phyloP scores from a whole-genome alignment of 2,888 invertebrate genomes.

The Artemia sinica region DNA sequence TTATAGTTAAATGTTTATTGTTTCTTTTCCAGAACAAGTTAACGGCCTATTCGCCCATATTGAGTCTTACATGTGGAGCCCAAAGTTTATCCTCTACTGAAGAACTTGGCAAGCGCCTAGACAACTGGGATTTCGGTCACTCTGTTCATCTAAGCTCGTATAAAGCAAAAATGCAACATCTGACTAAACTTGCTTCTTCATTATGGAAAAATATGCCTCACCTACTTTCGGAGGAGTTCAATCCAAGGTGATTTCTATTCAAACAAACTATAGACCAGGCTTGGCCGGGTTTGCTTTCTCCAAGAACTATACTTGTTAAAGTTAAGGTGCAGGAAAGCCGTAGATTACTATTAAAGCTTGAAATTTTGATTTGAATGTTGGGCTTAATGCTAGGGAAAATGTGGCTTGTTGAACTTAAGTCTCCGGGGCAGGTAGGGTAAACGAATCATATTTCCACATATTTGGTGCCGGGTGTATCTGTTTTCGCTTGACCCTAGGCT shows the following conservation, averaged over 20 bases:
- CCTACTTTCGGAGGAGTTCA: slow-evolving; percentile 1
- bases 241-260: background rate
- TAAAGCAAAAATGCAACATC: background rate
- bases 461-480: too few species aligned
- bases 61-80: background rate
- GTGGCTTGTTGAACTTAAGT: too few species aligned
- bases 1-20: background rate
- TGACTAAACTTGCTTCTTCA: background rate
- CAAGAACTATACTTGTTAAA: too few species aligned
- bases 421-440: too few species aligned
- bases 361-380: too few species aligned
- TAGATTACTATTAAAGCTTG: too few species aligned
- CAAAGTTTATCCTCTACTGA: background rate
- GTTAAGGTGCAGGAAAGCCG: too few species aligned
- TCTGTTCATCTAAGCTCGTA: background rate
- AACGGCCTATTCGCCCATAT: background rate
- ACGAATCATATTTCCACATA: too few species aligned
- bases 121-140: slow-evolving; percentile 1
- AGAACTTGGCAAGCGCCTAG: background rate
- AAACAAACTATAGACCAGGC: too few species aligned
- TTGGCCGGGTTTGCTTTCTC: too few species aligned
- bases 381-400: too few species aligned
- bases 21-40: background rate
- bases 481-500: too few species aligned
- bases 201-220: slow-evolving; percentile 4